Conservation (phyloP, 1,140 invertebrate species). For the Listronotus oregonensis region DNA sequence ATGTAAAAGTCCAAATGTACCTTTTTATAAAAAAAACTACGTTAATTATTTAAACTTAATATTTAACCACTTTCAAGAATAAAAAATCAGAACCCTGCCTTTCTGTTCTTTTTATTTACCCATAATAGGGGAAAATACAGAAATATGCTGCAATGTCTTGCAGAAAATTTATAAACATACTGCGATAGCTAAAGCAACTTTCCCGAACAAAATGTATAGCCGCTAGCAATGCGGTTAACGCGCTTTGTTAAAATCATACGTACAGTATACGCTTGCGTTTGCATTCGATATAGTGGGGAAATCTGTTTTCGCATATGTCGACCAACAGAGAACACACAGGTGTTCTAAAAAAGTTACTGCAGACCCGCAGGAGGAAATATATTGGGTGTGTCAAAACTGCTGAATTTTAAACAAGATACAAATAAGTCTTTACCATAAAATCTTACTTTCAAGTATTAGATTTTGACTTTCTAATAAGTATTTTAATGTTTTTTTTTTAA, state of each 20-base stretch:
- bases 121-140: slow-evolving; percentile 2
- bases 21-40: too few species aligned
- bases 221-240: slow-evolving; percentile 32
- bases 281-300: slow-evolving; percentile 19
- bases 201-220: slow-evolving; percentile 36
- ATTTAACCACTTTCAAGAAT: too few species aligned
- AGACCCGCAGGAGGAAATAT: not conserved
- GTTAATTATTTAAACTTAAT: too few species aligned
- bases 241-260: slow-evolving; percentile 36
- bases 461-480: too few species aligned
- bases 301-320: slow-evolving; percentile 7
- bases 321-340: slow-evolving; percentile 24
- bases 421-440: too few species aligned
- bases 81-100: not conserved
- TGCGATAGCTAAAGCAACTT: slow-evolving; percentile 29
- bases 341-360: slow-evolving; percentile 11
- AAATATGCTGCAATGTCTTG: slow-evolving; percentile 26
- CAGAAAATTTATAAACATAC: slow-evolving; percentile 33
- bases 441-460: too few species aligned
- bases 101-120: not conserved
- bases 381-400: not conserved
- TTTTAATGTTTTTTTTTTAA: too few species aligned
- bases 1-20: too few species aligned
- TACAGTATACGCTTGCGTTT: slow-evolving; percentile 28
- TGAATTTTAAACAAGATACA: too few species aligned